Conservation (phyloP, 2,113 vertebrate species). For the Mus spicilegus region DNA sequence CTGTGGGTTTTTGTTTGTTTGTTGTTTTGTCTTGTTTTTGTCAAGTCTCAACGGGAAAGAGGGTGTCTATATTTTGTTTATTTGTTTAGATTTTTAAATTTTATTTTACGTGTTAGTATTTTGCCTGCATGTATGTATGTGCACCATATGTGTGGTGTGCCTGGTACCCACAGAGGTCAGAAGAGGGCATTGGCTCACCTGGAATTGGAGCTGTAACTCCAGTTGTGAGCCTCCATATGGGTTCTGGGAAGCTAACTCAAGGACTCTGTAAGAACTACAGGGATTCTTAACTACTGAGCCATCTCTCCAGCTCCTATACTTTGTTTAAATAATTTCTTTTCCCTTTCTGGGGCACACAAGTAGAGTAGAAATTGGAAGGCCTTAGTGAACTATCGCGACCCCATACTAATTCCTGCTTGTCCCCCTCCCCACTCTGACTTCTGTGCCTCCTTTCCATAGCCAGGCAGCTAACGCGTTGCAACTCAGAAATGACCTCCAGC, state of each 20-base stretch:
- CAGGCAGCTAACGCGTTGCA: not conserved
- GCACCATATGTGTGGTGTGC: not conserved
- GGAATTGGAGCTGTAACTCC: not conserved
- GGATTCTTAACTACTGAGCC: not conserved
- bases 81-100: not conserved
- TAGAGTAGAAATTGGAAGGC: conserved; percentile 21
- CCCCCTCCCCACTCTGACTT: not conserved
- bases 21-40: not conserved
- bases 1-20: not conserved
- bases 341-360: not conserved
- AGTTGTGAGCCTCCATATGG: not conserved
- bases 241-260: not conserved
- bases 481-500: conserved; percentile 9
- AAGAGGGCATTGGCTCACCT: not conserved
- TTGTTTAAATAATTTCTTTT: not conserved
- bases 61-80: not conserved
- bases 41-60: not conserved
- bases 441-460: not conserved
- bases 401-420: not conserved
- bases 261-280: not conserved
- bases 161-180: not conserved
- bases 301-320: not conserved
- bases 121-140: not conserved
- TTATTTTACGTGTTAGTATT: not conserved
- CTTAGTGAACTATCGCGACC: not conserved